A percentile compares a stretch with the other conserved stretches of the same genome.
phyloP scores from a whole-genome alignment of 2,888 invertebrate species.

The Orthosia gothica region DNA sequence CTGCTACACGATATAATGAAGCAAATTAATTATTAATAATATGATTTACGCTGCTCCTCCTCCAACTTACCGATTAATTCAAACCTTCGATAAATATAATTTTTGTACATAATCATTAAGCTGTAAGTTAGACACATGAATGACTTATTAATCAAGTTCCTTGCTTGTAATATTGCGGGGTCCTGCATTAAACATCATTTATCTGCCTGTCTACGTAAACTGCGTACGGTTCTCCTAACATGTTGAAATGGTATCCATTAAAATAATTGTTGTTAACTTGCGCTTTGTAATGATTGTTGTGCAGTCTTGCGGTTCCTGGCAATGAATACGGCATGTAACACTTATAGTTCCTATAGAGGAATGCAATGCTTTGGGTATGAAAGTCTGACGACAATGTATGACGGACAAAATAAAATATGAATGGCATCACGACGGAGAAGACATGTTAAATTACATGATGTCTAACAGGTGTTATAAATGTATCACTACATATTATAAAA shows the following conservation, averaged over 20 bases:
- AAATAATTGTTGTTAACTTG: slow-evolving; percentile 56
- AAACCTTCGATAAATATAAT: slow-evolving; percentile 21
- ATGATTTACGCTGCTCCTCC: neutral
- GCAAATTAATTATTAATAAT: neutral
- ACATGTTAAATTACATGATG: no score
- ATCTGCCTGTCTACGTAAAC: slow-evolving; percentile 62
- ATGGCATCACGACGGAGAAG: no score
- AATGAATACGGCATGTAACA: neutral
- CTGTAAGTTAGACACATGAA: slow-evolving; percentile 53
- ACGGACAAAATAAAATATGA: no score
- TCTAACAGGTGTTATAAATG: no score
- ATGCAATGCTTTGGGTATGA: no score
- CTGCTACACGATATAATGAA: neutral
- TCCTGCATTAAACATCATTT: slow-evolving; percentile 58
- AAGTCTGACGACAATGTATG: no score
- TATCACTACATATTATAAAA: no score
- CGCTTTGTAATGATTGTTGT: slow-evolving; percentile 30
- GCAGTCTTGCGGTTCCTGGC: slow-evolving; percentile 17
- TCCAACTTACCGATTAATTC: slow-evolving; percentile 34
- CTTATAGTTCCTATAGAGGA: no score
- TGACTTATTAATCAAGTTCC: slow-evolving; percentile 61
- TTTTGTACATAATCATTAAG: slow-evolving; percentile 36
- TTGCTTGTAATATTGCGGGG: slow-evolving; percentile 34
- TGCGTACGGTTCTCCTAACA: slow-evolving; percentile 47
- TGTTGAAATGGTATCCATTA: slow-evolving; percentile 65